These are phyloP conservation scores for Drosophila nannoptera DNA, from an alignment of 1,140 invertebrate genomes.

Conservation along the genomic window DNA sequence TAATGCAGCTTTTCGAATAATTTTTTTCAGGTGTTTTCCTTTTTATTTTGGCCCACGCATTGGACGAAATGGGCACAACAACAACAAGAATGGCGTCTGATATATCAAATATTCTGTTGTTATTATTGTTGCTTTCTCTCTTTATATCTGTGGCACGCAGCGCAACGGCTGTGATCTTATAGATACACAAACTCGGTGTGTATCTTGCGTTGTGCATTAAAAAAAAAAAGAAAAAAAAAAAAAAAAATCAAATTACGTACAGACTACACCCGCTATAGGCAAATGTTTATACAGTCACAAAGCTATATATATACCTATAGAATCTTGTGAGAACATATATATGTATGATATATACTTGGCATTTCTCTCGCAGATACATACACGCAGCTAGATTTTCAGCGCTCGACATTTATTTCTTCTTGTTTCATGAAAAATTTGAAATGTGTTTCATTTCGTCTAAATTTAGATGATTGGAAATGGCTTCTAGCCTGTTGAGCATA, in stretches of 20 bases:
- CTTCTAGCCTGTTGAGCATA: slow-evolving; percentile 30
- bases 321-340: slow-evolving; percentile 10
- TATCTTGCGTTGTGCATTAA: slow-evolving; percentile 56
- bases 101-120: slow-evolving; percentile 27
- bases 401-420: slow-evolving; percentile 53
- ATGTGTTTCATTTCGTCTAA: slow-evolving; percentile 78
- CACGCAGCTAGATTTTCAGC: slow-evolving; percentile 46
- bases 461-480: slow-evolving; percentile 75
- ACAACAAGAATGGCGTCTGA: slow-evolving; percentile 3
- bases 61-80: slow-evolving; percentile 31
- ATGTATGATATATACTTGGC: slow-evolving; percentile 44
- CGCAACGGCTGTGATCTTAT: slow-evolving; percentile 45
- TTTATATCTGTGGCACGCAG: slow-evolving; percentile 34
- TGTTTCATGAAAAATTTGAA: slow-evolving; percentile 75
- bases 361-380: slow-evolving; percentile 63
- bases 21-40: slow-evolving; percentile 29
- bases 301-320: slow-evolving; percentile 30
- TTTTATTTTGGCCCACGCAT: slow-evolving; percentile 24
- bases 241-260: slow-evolving; percentile 64
- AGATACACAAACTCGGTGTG: slow-evolving; percentile 49
- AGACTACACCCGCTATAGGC: slow-evolving; percentile 57
- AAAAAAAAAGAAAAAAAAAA: slow-evolving; percentile 39
- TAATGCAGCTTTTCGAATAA: slow-evolving; percentile 24
- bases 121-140: slow-evolving; percentile 18
- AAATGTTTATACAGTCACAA: slow-evolving; percentile 63